phyloP scores from a whole-genome alignment of 2,113 vertebrate genomes.

The Lasiurus cinereus region DNA sequence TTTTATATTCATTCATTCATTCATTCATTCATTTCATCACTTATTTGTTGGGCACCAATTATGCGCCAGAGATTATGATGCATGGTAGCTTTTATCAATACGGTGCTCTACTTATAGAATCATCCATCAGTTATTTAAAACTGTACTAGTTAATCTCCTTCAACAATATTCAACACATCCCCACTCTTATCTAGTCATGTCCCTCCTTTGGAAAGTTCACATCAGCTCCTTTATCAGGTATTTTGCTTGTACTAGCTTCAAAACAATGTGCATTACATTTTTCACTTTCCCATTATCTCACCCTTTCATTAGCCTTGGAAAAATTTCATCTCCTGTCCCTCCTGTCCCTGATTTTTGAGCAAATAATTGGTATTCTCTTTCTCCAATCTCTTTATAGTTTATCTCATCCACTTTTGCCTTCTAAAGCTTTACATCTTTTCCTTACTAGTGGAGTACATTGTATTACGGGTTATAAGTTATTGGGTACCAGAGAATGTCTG shows the following conservation, averaged over 20 bases:
- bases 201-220: background rate
- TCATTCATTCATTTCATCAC: background rate
- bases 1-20: background rate
- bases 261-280: background rate
- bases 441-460: background rate
- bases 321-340: background rate
- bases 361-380: background rate
- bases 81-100: background rate
- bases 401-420: background rate
- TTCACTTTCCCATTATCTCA: background rate
- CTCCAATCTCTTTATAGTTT: background rate
- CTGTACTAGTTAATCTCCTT: background rate
- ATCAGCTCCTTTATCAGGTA: background rate
- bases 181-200: background rate
- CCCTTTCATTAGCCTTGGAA: background rate
- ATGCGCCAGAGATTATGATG: background rate
- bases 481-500: fast-evolving
- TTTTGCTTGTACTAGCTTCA: background rate
- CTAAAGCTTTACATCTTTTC: background rate
- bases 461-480: background rate
- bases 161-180: background rate
- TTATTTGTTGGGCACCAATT: background rate
- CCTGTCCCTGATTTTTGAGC: background rate
- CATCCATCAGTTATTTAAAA: slow-evolving; percentile 15
- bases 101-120: background rate